Evolutionary conservation across 2,113 vertebrate genomes (phyloP), one percentile per base, ranked within the genome.

Genomic region (Myiopsitta monachus): DNA sequence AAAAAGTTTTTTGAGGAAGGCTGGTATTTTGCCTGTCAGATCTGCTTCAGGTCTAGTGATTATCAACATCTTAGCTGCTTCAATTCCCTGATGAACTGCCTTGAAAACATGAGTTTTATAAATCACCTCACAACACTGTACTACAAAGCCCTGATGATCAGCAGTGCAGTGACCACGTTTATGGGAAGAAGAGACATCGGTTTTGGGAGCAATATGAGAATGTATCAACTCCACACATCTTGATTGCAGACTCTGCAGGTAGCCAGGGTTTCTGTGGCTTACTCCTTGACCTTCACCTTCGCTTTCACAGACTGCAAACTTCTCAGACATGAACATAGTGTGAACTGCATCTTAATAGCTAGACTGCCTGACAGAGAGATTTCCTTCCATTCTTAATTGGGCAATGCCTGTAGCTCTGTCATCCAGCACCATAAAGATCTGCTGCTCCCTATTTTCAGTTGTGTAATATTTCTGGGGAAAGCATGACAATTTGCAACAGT

Each of bases 241-340:
- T 89, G 87, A 88, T 95, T 97, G 94, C 92, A 80, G 64, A 44
- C 92, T 95, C 92, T 96, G 95, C 88, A 96, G 94, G 95, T 96
- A 96, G 91, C 88, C 94, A 82, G 28, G 84, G 78, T 92, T 90
- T 95, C 91, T 96, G 76, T 88, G 90, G 64, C 67, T 96, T n/a
- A 73, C 87, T 96, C 84, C 89, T 96, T 96, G 88, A 88, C 87
- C 94, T 91, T 95, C 94, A 85, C 88, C 94, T 90, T 92, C 0
- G 10, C 76, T 94, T 94, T 94, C 90, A 68, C 77, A 81, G 72
- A 30, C 86, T 84, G 90, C 87, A 97, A 69, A 95, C 89, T 87
- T 91, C 77, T 94, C 87, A 78, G 77, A 80, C 72, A 69, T 19
- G 16, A 55, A 54, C 59, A 2, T 8, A 66, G 83, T 94, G 95